Evolutionary conservation across 37 sponge, comb jelly and placozoan species (phyloP).

Genomic region (Mnemiopsis leidyi): DNA sequence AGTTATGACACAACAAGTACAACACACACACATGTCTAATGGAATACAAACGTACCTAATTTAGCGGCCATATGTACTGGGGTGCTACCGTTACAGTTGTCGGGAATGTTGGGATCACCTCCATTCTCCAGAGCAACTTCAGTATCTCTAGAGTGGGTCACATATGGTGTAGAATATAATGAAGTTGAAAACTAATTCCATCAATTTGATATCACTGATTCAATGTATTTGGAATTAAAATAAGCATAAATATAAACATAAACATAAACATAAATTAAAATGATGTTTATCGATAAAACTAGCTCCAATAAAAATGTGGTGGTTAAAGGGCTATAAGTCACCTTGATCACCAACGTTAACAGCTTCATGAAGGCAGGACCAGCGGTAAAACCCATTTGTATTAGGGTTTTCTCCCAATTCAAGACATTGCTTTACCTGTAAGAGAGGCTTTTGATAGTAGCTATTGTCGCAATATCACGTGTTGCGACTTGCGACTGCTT

Average conservation of each 20-base stretch:
- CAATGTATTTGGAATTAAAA: too few species aligned
- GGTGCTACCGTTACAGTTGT: conserved; percentile 8
- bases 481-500: too few species aligned
- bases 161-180: background rate
- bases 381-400: conserved; percentile 5
- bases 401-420: background rate
- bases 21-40: too few species aligned
- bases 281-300: too few species aligned
- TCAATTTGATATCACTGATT: too few species aligned
- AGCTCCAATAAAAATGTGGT: too few species aligned
- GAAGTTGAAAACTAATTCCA: background rate
- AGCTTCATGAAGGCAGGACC: background rate
- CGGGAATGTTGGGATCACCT: background rate
- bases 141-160: conserved; percentile 5
- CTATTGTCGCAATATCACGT: too few species aligned
- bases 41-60: background rate
- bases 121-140: background rate
- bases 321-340: background rate
- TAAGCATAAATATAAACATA: too few species aligned
- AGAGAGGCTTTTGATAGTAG: too few species aligned
- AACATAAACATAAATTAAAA: too few species aligned
- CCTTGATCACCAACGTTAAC: background rate
- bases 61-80: conserved; percentile 41
- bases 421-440: background rate
- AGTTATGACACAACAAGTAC: too few species aligned